Evolutionary conservation across 2,888 invertebrate species (phyloP).

Genomic region (Acrobasis consociella): DNA sequence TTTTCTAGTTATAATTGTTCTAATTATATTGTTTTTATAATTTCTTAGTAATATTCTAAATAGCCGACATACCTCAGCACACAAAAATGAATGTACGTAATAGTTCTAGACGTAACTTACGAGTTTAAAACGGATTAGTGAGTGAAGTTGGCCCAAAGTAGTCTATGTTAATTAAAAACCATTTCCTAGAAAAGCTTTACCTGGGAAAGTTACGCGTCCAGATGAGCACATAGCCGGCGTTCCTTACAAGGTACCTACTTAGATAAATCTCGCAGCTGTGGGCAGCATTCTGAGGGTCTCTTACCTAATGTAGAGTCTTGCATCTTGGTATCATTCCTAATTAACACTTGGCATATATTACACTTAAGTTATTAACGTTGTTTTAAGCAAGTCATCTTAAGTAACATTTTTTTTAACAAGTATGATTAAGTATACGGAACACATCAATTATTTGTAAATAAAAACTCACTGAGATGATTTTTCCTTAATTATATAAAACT

Average conservation of each 20-base stretch:
- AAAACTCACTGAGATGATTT: no score
- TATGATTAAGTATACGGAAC: no score
- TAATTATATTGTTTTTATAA: no score
- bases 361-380: not conserved
- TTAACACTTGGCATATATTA: slow-evolving; percentile 10
- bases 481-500: no score
- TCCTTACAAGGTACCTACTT: not conserved
- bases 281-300: slow-evolving; percentile 5
- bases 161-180: slow-evolving; percentile 20
- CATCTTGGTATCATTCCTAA: slow-evolving; percentile 11
- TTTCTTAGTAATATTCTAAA: no score
- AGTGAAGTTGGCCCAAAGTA: slow-evolving; percentile 2
- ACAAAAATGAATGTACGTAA: no score
- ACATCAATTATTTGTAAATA: no score
- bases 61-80: no score
- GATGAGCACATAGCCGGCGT: slow-evolving; percentile 17
- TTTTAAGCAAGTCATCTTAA: not conserved
- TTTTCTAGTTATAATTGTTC: no score
- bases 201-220: slow-evolving; percentile 17
- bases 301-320: slow-evolving; percentile 16
- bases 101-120: no score
- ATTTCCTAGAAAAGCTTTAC: slow-evolving; percentile 17
- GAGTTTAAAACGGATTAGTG: not conserved
- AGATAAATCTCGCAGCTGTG: slow-evolving; percentile 8
- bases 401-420: no score